A percentile compares a stretch with the other conserved stretches of the same genome.
Conservation (phyloP, 2,113 vertebrate species). For the Oryzias celebensis region DNA sequence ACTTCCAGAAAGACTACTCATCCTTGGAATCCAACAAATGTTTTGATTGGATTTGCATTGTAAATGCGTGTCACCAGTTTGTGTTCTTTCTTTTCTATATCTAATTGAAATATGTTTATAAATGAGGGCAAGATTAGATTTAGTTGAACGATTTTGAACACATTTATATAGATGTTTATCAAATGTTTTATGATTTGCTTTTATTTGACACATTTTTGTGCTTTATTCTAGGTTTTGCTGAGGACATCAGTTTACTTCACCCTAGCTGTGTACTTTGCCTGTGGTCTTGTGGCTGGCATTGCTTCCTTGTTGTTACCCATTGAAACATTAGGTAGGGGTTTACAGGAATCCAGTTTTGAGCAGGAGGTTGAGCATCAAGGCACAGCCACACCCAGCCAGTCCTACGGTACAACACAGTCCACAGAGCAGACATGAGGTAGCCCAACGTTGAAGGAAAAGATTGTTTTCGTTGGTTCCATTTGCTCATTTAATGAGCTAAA, state of each 20-base stretch:
- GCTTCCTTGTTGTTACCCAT: slow-evolving; percentile 53
- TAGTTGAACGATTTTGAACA: too few relatives aligned
- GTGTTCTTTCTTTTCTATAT: too few relatives aligned
- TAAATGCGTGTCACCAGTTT: too few relatives aligned
- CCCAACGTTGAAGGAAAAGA: background rate
- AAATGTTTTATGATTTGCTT: too few relatives aligned
- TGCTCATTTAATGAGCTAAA: slow-evolving; percentile 10
- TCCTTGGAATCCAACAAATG: too few relatives aligned
- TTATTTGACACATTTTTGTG: too few relatives aligned
- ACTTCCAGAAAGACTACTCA: too few relatives aligned
- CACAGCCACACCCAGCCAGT: background rate
- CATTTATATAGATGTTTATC: too few relatives aligned
- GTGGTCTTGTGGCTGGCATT: slow-evolving; percentile 45
- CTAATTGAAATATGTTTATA: too few relatives aligned
- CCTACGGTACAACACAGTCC: background rate
- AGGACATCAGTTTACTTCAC: slow-evolving; percentile 38
- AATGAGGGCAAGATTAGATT: too few relatives aligned
- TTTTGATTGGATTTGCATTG: too few relatives aligned
- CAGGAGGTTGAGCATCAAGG: slow-evolving; percentile 1
- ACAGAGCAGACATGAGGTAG: background rate
- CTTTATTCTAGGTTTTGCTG: slow-evolving; percentile 54
- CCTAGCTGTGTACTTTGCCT: slow-evolving; percentile 57
- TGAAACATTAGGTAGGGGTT: slow-evolving; percentile 48
- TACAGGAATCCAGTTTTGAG: slow-evolving; percentile 36
- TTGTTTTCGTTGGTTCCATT: slow-evolving; percentile 5